A percentile compares a stretch with the other conserved stretches of the same genome.
Conservation (phyloP, 2,888 invertebrate species). For the Eupelmus urozonus region DNA sequence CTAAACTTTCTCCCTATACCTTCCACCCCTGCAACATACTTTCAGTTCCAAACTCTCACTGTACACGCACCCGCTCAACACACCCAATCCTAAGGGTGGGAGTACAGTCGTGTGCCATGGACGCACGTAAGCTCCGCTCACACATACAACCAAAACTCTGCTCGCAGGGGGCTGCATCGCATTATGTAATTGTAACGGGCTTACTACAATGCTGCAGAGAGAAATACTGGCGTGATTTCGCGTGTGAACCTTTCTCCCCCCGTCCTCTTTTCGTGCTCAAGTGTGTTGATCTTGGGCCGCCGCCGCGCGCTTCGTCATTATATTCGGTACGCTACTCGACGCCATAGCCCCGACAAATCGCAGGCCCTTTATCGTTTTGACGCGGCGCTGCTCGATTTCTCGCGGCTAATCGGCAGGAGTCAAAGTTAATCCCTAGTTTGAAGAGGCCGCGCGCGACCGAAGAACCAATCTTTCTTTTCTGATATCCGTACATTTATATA, state of each 20-base stretch:
- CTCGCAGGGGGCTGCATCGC: conserved; percentile 66
- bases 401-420: conserved; percentile 19
- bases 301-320: conserved; percentile 18
- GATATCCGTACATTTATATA: too few relatives aligned
- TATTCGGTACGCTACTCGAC: conserved; percentile 25
- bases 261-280: conserved; percentile 5
- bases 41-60: not conserved
- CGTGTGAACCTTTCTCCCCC: conserved; percentile 67
- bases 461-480: too few relatives aligned
- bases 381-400: conserved; percentile 21
- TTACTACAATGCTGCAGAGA: not conserved
- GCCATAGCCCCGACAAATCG: not conserved
- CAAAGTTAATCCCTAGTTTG: conserved; percentile 20
- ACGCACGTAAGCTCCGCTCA: conserved; percentile 64
- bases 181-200: conserved; percentile 73
- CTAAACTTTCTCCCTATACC: too few relatives aligned
- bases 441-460: too few relatives aligned
- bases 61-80: not conserved
- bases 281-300: conserved; percentile 36
- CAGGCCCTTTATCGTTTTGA: conserved; percentile 25
- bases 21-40: too few relatives aligned
- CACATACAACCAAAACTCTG: too few relatives aligned
- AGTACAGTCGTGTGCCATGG: not conserved
- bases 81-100: not conserved
- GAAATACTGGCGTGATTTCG: conserved; percentile 61